Base-by-base conservation (phyloP, 2,113 vertebrate genomes). In the Eurypyga helias region DNA sequence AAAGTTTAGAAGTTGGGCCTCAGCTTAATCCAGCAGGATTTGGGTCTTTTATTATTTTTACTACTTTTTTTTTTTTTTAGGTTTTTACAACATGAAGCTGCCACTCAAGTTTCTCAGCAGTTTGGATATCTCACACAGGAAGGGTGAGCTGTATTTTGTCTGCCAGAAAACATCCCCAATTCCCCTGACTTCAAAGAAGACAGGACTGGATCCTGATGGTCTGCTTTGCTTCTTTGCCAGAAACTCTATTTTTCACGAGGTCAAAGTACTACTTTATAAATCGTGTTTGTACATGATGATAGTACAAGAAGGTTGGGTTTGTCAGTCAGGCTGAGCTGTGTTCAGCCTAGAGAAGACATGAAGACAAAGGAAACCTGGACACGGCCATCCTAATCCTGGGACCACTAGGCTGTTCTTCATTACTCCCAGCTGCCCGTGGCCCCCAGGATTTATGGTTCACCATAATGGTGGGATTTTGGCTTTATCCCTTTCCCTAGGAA, bases 21-120 rank as follows among this genome's bases (percentile, higher is more conserved):
- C 92, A 89, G 36, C 86, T 92, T 95, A 95, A 97, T 96, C 96
- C 93, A 46, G 71, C n/a, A 91, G 96, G 96, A 96, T 96, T 96
- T 94, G 48, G 7, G 54, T 77, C 66, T 83, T 96, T 93, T 95
- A 94, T 97, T 96, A 94, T 96, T 96, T 96, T 94, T 96, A 49
- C 21, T 18, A 21, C 21, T 16, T 43, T 67, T 90, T 71, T n/a
- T n/a, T n/a, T n/a, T 61, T 52, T 72, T 41, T 10, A 21, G 26
- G 6, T 31, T 94, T 96, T 96, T 94, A 95, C 86, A 87, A 48
- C 77, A 38, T 38, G 24, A 81, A 89, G 72, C 92, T 96, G 92
- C 86, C 96, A 96, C 72, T 95, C 69, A 73, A 61, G 43, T 67
- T 83, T 67, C 85, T 93, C 43, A 26, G 48, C 72, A 86, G 76